Evolutionary conservation across 1,140 invertebrate genomes (phyloP).

Genomic region (Phymastichus coffea): DNA sequence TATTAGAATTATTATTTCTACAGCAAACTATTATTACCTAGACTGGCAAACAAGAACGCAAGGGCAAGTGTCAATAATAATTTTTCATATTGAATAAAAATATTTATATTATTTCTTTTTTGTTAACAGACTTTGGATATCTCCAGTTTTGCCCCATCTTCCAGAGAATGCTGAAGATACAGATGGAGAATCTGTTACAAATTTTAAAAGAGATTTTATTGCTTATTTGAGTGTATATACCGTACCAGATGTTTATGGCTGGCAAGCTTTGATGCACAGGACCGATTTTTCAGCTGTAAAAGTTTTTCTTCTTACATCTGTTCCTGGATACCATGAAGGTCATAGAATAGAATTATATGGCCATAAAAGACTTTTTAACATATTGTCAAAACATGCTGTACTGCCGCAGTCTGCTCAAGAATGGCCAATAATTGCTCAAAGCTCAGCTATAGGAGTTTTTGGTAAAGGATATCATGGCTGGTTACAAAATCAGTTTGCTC

Average conservation of each 20-base stretch:
- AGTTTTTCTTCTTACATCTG: conserved; percentile 82
- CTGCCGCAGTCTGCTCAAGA: conserved; percentile 56
- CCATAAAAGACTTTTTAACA: conserved; percentile 65
- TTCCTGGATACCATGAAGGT: conserved; percentile 75
- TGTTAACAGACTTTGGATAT: conserved; percentile 73
- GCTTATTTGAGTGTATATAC: conserved; percentile 79
- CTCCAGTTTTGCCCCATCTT: conserved; percentile 71
- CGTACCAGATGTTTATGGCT: conserved; percentile 65
- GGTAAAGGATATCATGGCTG: conserved; percentile 69
- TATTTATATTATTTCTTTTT: conserved; percentile 11
- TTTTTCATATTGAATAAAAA: neutral
- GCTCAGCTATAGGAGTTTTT: conserved; percentile 86
- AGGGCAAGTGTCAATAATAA: conserved; percentile 61
- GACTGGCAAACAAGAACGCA: conserved; percentile 95
- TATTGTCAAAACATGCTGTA: conserved; percentile 65
- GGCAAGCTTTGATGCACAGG: conserved; percentile 70
- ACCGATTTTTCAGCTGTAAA: conserved; percentile 80
- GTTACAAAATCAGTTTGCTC: conserved; percentile 66
- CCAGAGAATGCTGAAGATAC: conserved; percentile 56
- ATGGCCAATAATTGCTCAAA: conserved; percentile 78
- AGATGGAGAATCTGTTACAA: conserved; percentile 80
- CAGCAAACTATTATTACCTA: conserved; percentile 84
- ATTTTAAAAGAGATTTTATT: conserved; percentile 80
- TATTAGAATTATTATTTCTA: conserved; percentile 83
- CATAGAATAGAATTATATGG: conserved; percentile 64